Base-by-base conservation (phyloP, 1,140 invertebrate genomes). In the Pectinophora gossypiella region DNA sequence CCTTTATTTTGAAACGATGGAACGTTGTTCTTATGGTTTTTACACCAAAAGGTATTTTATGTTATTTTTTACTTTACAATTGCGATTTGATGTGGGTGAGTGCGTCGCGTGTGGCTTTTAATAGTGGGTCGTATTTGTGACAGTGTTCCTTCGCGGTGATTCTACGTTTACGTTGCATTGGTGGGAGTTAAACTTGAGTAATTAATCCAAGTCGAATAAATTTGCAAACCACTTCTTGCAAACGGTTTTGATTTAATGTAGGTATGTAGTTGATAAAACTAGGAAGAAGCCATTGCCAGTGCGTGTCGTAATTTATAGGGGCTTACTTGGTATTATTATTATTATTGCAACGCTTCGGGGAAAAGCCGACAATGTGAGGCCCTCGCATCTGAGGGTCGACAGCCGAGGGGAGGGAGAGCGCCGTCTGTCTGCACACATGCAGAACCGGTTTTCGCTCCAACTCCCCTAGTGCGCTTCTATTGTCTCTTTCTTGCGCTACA, bases 31-130 rank as follows among this genome's bases (percentile, higher is more conserved):
- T 86, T 86, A 86, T 85, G 81, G 81, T 86, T 86, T 86, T 86
- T 86, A 86, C 81, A 86, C 83, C 68, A 86, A 85, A 85, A 86
- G 84, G 84, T 87, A 87, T 85, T 87, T 87, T 85, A 79, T 84
- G 77, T 87, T 87, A 72, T 80, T 85, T 84, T 85, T 85, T 87
- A 79, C 78, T 86, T 86, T 82, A 72, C 57, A 50, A 65, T 73
- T 77, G 79, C 80, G 80, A 78, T 70, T 69, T 60, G 67, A 62
- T 74, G 71, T 75, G 79, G 72, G 68, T 76, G 67, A 80, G 60
- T 81, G 80, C 73, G 64, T 72, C 82, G 80, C 78, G 75, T 85
- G 80, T 85, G 82, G 75, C 69, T 74, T 40, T 63, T 48, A 43
- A 63, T 64, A 54, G n/a, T 32, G n/a, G 27, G 51, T 71, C 59